Evolutionary conservation across 2,113 vertebrate genomes (phyloP).

Genomic region (Ibidorhyncha struthersii): DNA sequence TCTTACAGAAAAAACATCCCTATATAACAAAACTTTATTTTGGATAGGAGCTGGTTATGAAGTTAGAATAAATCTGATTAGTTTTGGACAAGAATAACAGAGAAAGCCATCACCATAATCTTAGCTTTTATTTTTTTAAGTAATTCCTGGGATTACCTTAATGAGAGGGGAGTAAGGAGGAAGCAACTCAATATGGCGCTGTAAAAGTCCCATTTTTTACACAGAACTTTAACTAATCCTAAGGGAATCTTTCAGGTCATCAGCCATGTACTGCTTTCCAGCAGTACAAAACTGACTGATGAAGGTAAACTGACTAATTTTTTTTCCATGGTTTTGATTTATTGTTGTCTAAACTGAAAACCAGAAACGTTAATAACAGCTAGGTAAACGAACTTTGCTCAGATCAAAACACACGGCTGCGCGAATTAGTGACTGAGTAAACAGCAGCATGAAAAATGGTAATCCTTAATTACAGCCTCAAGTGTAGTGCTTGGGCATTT

Average conservation of each 20-base stretch:
- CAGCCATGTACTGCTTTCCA: neutral
- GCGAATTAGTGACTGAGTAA: neutral
- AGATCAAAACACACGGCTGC: neutral
- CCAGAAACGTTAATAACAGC: neutral
- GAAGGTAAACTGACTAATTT: neutral
- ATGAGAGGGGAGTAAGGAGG: neutral
- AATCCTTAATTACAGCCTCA: slow-evolving; percentile 35
- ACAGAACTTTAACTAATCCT: neutral
- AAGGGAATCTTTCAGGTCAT: neutral
- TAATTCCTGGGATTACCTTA: neutral
- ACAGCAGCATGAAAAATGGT: neutral
- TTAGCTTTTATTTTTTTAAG: neutral
- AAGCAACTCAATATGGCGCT: neutral
- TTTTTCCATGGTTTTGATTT: neutral
- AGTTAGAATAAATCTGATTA: neutral
- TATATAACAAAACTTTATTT: neutral
- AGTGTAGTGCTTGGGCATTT: neutral
- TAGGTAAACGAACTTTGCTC: neutral
- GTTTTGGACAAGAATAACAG: neutral
- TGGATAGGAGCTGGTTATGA: neutral
- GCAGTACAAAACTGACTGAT: neutral
- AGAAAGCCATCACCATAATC: neutral
- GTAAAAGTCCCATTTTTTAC: neutral
- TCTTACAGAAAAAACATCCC: neutral
- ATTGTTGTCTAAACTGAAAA: neutral